phyloP scores from a whole-genome alignment of 1,140 invertebrate species.

The Aphis craccivora region DNA sequence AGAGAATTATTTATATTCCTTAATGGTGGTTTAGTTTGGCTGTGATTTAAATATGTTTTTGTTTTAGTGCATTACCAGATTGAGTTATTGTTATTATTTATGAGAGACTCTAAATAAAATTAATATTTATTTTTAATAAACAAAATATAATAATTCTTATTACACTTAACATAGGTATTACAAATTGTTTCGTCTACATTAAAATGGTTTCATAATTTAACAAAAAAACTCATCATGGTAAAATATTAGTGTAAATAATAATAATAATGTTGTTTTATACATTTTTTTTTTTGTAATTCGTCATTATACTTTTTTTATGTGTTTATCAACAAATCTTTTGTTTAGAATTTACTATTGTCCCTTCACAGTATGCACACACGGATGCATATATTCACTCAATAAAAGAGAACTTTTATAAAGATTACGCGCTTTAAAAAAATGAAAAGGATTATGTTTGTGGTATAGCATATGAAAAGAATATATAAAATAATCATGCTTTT shows the following conservation, averaged over 20 bases:
- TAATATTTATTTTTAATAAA: no score
- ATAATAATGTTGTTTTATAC: background rate
- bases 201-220: background rate
- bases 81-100: no score
- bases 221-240: no score
- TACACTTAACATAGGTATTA: background rate
- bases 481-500: background rate
- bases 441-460: background rate
- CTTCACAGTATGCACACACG: background rate
- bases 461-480: background rate
- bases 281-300: background rate
- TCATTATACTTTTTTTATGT: slow-evolving; percentile 21
- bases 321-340: slow-evolving; percentile 30
- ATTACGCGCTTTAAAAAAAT: background rate
- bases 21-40: no score
- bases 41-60: no score
- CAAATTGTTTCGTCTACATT: background rate
- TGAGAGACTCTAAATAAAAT: no score
- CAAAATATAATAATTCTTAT: no score
- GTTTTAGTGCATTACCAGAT: no score
- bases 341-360: background rate
- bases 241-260: background rate
- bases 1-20: no score
- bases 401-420: slow-evolving; percentile 14
- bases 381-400: background rate